Conservation (phyloP, 1,140 invertebrate species). For the Pseudomyrmex pallidus region DNA sequence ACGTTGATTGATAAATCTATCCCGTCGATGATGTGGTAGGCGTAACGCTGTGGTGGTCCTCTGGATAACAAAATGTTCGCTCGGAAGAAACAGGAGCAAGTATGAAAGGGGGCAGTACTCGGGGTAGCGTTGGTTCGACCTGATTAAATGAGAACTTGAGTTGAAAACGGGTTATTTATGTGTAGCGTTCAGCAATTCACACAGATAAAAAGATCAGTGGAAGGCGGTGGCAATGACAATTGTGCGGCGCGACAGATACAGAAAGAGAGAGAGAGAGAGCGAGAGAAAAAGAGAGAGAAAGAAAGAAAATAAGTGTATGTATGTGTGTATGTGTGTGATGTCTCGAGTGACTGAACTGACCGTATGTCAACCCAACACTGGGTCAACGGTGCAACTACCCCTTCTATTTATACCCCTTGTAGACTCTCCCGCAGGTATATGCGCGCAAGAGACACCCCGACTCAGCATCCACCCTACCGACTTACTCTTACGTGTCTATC, state of each 20-base stretch:
- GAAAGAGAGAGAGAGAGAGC: conserved; percentile 24
- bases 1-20: conserved; percentile 4
- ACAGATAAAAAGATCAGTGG: conserved; percentile 26
- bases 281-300: conserved; percentile 28
- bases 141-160: conserved; percentile 27
- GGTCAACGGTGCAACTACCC: conserved; percentile 85
- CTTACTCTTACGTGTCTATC: conserved; percentile 2
- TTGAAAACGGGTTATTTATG: background rate
- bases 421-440: conserved; percentile 73
- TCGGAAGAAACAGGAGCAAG: conserved; percentile 33
- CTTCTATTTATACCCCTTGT: conserved; percentile 82
- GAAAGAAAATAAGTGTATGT: background rate
- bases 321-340: conserved; percentile 21
- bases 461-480: conserved; percentile 70
- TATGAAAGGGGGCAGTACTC: conserved; percentile 69
- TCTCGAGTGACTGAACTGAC: conserved; percentile 77
- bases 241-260: conserved; percentile 20
- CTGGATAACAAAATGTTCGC: conserved; percentile 51
- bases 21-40: background rate
- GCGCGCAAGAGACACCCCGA: conserved; percentile 78
- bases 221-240: conserved; percentile 8
- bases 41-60: conserved; percentile 12
- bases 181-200: conserved; percentile 53
- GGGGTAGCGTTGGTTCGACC: conserved; percentile 59
- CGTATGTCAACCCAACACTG: conserved; percentile 82